Base-by-base conservation (phyloP, 2,113 vertebrate species). In the Barbus barbus region DNA sequence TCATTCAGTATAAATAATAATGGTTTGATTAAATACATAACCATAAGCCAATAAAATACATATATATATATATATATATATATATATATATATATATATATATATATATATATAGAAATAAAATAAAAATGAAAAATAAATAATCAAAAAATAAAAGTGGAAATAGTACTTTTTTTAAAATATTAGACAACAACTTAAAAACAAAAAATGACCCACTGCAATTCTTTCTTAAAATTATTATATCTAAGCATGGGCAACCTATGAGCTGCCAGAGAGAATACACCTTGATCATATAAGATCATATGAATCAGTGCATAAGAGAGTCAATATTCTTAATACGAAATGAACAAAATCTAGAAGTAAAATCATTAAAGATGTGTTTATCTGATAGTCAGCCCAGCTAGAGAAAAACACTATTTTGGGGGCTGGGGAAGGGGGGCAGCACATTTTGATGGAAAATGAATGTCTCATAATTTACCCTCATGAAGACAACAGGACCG, bases 391-490 rank as follows among this genome's bases (percentile, higher is more conserved):
- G 41, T 61, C 18, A 61, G 41, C 58, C 63, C 18, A 61, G 41
- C 74, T 73, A 9, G 11, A 61, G 63, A 4, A n/a, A 28, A 13
- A 48, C 31, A 60, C 26, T 13, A 41, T 76, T 82, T 65, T 16
- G 28, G 61, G n/a, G 16, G 63, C 22, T 38, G 38, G 6, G 22
- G 38, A 63, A 46, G 13, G 31, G n/a, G 48, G 3, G 9, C 81
- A 67, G 82, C 41, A 83, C 65, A 56, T 63, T 44, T 28, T 79
- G 58, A 46, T 53, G 46, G 73, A 78, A 41, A 61, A 69, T 58
- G 26, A 60, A 46, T n/a, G 51, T 73, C 78, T 73, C 53, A 56
- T n/a, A 78, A 87, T 87, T 87, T 71, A 82, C 73, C 26, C 72
- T 60, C 76, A 78, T 84, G 16, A 46, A 83, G 81, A 82, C 73